Conservation (phyloP, 2,888 invertebrate genomes). For the Eueremaeus valkanovi region DNA sequence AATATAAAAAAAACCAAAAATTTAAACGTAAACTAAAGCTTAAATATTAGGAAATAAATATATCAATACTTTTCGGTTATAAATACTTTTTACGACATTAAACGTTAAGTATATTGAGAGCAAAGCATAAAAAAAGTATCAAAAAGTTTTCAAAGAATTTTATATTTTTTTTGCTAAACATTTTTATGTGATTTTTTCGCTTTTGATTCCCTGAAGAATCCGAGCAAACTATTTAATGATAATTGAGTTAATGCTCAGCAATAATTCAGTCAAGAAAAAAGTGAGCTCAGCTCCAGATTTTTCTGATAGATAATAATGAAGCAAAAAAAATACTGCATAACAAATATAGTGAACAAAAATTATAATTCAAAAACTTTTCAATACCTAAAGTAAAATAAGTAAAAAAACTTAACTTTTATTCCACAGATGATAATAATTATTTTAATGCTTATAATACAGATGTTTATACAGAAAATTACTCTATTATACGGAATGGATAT, state of each 20-base stretch:
- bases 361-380: no score
- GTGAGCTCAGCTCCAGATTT: not conserved
- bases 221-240: not conserved
- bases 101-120: no score
- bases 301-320: not conserved
- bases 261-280: not conserved
- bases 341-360: no score
- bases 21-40: not conserved
- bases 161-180: not conserved
- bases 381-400: no score
- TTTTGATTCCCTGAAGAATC: not conserved
- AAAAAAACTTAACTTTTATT: no score
- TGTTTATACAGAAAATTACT: conserved; percentile 7
- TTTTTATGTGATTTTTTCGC: not conserved
- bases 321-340: no score
- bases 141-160: no score
- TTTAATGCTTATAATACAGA: conserved; percentile 19
- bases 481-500: not conserved
- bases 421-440: not conserved
- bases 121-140: no score
- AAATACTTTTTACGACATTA: no score
- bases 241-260: conserved; percentile 19
- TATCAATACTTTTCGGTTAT: no score
- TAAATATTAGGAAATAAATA: no score
- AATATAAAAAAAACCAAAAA: not conserved